A percentile compares a stretch with the other conserved stretches of the same genome.
phyloP scores from a whole-genome alignment of 1,140 invertebrate species.

The Heliconius melpomene region DNA sequence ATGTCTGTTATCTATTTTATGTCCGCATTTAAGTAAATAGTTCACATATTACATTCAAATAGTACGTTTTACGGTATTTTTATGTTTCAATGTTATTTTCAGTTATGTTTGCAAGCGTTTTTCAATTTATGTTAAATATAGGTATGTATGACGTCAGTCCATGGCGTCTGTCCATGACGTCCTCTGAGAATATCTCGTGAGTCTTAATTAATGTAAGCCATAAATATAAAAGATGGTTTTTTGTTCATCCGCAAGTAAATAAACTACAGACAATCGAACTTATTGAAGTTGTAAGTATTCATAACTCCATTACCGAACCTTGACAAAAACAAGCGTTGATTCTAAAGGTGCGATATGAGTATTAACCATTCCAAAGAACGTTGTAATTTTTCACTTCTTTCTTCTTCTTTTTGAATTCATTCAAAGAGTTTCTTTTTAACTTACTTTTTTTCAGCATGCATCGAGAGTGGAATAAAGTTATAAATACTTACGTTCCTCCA shows the following conservation, averaged over 20 bases:
- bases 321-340: background rate
- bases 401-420: too few relatives aligned
- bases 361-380: too few relatives aligned
- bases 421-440: too few relatives aligned
- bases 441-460: too few relatives aligned
- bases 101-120: background rate
- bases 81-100: background rate
- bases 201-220: background rate
- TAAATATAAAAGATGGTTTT: background rate
- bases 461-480: background rate
- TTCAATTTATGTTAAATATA: too few relatives aligned
- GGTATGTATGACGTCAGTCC: too few relatives aligned
- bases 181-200: too few relatives aligned
- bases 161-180: too few relatives aligned
- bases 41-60: background rate
- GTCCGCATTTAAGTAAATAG: too few relatives aligned
- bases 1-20: too few relatives aligned
- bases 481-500: slow-evolving; percentile 64
- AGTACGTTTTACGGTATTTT: background rate
- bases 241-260: background rate
- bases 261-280: background rate
- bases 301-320: background rate
- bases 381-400: too few relatives aligned
- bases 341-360: too few relatives aligned
- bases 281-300: background rate